Base-by-base conservation (phyloP, 1,140 invertebrate species). In the Hormaphis cornu region DNA sequence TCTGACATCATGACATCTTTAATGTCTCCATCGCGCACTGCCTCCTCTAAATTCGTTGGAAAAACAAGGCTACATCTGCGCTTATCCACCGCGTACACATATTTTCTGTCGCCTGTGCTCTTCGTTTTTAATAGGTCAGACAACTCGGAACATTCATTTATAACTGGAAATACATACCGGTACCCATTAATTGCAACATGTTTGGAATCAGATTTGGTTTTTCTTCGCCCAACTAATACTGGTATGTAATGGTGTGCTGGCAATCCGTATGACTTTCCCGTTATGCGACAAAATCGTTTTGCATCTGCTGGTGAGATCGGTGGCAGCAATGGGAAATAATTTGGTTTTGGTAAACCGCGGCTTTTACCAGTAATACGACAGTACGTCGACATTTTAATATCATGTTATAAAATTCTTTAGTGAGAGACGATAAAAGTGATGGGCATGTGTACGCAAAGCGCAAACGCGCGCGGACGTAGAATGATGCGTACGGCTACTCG, bases 311-410 rank as follows among this genome's bases (percentile, higher is more conserved):
- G 88, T 54, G 88, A 89, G 69, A 90, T 87, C 0, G 88, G 86
- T 18, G 89, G 88, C 30, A 91, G 79, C 28, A 92, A 80, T 3
- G 90, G 89, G 74, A 91, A 88, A 76, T 91, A 91, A 78, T 91
- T 89, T 33, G 88, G 86, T 73, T 89, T 87, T 44, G 88, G 88
- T 72, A 91, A 83, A 72, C 87, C 88, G 46, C 88, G 82, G 76
- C 87, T 89, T 73, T 83, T 85, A 35, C 88, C 89, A 35, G 89
- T 91, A 70, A 92, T 91, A 77, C 89, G 85, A 79, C 89, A 91
- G 76, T 84, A 88, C 52, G 87, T 72, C 5, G 74, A 73, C 74
- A 75, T 75, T 54, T 58, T 61, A 35, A 35, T 44, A 61, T 40
- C 66, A 71, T 66, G 20, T 22, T 48, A 66, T 6, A 20, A 48